Conservation (phyloP, 2,113 vertebrate genomes). For the Meriones unguiculatus region DNA sequence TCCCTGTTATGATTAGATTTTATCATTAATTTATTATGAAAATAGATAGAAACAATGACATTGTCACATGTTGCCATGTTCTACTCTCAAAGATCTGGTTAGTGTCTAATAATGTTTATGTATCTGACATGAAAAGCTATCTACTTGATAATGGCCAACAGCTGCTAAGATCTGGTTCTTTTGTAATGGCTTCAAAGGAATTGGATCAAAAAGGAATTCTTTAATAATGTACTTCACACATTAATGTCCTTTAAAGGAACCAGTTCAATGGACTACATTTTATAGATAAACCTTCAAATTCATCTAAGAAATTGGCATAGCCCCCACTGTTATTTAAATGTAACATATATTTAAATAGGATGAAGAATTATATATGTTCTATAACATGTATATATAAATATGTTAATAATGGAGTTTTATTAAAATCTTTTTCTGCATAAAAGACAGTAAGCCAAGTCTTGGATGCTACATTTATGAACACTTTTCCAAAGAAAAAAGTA, state of each 20-base stretch:
- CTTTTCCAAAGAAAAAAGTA: not conserved
- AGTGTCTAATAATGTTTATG: conserved; percentile 81
- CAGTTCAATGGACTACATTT: conserved; percentile 60
- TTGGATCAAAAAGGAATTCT: conserved; percentile 72
- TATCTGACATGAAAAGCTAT: conserved; percentile 64
- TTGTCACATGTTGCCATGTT: conserved; percentile 63
- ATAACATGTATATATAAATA: not conserved
- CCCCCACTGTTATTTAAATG: conserved; percentile 49
- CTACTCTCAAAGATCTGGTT: conserved; percentile 70
- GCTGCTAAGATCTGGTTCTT: conserved; percentile 75
- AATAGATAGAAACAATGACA: conserved; percentile 81
- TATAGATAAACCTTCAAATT: conserved; percentile 65
- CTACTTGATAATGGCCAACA: conserved; percentile 61
- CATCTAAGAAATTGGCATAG: conserved; percentile 55
- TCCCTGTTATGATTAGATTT: conserved; percentile 79
- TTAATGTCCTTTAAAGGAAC: conserved; percentile 64
- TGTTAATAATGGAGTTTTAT: conserved; percentile 17
- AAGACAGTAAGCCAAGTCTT: not conserved
- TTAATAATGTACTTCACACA: conserved; percentile 69
- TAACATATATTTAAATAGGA: conserved; percentile 37
- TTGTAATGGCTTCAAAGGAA: conserved; percentile 72
- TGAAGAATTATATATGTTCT: conserved; percentile 49
- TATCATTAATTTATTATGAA: conserved; percentile 86
- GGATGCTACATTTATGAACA: not conserved
- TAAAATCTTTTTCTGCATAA: not conserved